A percentile compares a stretch with the other conserved stretches of the same genome.
These are phyloP conservation scores for Nasonia longicornis DNA, from an alignment of 1,140 invertebrate genomes.

Conservation along the genomic window DNA sequence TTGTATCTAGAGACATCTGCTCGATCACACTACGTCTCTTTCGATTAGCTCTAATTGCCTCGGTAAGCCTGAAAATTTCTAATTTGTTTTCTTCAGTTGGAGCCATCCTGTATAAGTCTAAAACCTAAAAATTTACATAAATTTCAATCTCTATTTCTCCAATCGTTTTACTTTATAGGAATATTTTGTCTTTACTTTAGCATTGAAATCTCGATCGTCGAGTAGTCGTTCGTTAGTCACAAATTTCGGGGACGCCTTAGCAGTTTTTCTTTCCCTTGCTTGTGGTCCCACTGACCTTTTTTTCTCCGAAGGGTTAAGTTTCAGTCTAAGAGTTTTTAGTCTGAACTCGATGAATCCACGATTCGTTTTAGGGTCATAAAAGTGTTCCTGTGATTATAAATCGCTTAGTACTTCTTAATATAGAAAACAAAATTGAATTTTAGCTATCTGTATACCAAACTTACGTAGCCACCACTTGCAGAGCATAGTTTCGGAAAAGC, in stretches of 20 bases:
- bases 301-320: constrained; percentile 30
- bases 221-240: constrained; percentile 23
- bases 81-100: constrained; percentile 39
- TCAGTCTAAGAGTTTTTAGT: constrained; percentile 36
- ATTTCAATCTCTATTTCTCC: background rate
- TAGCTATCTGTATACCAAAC: background rate
- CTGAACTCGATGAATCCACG: constrained; percentile 42
- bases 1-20: background rate
- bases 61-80: constrained; percentile 35
- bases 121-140: constrained; percentile 11
- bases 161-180: background rate
- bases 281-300: constrained; percentile 25
- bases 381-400: constrained; percentile 40
- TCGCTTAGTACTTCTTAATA: background rate
- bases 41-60: constrained; percentile 42
- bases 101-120: background rate
- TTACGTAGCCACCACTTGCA: constrained; percentile 35
- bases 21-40: constrained; percentile 10
- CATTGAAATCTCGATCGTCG: constrained; percentile 19
- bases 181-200: constrained; percentile 15
- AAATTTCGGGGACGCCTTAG: constrained; percentile 16
- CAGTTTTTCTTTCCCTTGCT: constrained; percentile 17
- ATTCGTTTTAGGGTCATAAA: constrained; percentile 41
- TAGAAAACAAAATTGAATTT: background rate
- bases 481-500: constrained; percentile 42